A percentile compares a stretch with the other conserved stretches of the same genome.
phyloP scores from a whole-genome alignment of 35 echinoderm and acorn worm species.

The Acanthaster planci region DNA sequence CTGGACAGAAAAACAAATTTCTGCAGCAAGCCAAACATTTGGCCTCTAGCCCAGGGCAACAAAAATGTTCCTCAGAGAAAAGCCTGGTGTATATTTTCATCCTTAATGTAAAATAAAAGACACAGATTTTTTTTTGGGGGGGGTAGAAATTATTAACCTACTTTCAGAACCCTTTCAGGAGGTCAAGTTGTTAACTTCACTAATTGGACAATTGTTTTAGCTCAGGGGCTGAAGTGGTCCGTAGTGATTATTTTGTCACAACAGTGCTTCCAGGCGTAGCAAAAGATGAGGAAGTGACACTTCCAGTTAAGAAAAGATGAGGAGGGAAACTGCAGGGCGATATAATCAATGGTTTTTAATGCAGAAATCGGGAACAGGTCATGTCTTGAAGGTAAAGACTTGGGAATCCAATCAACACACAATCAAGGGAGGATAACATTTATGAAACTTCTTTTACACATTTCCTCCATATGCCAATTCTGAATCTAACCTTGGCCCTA shows the following conservation, averaged over 20 bases:
- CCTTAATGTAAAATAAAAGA: not conserved
- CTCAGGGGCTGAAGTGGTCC: not conserved
- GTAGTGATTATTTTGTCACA: not conserved
- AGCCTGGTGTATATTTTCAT: not conserved
- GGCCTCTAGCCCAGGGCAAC: not conserved
- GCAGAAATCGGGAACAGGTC: not conserved
- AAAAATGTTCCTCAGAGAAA: not conserved
- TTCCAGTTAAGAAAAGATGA: conserved; percentile 10
- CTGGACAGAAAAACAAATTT: conserved; percentile 23
- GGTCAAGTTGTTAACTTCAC: not conserved
- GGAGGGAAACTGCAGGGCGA: not conserved
- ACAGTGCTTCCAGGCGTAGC: not conserved
- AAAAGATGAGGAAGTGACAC: conserved; percentile 15
- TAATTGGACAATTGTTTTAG: conserved; percentile 22
- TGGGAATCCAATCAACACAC: not conserved
- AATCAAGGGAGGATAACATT: not conserved
- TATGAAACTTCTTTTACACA: not conserved
- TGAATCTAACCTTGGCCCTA: not conserved
- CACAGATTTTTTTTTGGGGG: not conserved
- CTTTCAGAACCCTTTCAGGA: not conserved
- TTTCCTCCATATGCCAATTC: not conserved
- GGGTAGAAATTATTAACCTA: not conserved
- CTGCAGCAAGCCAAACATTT: conserved; percentile 9
- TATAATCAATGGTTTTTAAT: not conserved
- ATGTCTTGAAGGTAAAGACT: not conserved